A percentile compares a stretch with the other conserved stretches of the same genome.
These are phyloP conservation scores for Mizuhopecten yessoensis DNA, from an alignment of 1,140 invertebrate genomes.

Conservation along the genomic window DNA sequence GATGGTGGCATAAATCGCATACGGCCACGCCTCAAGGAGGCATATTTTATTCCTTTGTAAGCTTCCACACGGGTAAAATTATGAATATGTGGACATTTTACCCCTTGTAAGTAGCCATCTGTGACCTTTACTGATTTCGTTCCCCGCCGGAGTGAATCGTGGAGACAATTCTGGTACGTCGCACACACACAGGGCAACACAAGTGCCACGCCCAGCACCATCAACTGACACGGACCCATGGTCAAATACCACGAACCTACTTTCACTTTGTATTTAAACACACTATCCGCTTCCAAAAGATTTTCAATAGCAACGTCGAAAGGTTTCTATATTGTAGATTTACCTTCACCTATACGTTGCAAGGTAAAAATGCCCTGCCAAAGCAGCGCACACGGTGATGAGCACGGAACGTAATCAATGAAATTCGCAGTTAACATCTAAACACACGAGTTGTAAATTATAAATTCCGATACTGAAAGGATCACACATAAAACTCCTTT, in stretches of 20 bases:
- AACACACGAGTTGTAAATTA: neutral
- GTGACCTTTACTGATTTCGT: neutral
- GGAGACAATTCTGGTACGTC: neutral
- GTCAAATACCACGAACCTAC: neutral
- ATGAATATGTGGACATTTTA: neutral
- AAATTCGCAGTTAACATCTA: constrained; percentile 1
- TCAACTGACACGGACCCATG: neutral
- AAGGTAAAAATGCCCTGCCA: neutral
- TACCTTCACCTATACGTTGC: neutral
- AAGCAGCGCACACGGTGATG: neutral
- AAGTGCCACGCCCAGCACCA: neutral
- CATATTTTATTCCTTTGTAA: constrained; percentile 4
- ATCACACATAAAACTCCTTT: neutral
- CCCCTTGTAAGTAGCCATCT: neutral
- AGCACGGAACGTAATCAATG: constrained; percentile 6
- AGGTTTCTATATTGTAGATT: neutral
- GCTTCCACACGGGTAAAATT: neutral
- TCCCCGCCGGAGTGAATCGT: neutral
- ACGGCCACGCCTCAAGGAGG: neutral
- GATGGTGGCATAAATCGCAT: constrained; percentile 19
- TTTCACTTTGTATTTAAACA: neutral
- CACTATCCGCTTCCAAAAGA: neutral
- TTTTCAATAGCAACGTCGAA: neutral
- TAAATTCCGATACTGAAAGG: constrained; percentile 31
- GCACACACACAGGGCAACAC: neutral